A percentile compares a stretch with the other conserved stretches of the same genome.
phyloP scores from a whole-genome alignment of 2,113 vertebrate species.

The Myotis brandtii region DNA sequence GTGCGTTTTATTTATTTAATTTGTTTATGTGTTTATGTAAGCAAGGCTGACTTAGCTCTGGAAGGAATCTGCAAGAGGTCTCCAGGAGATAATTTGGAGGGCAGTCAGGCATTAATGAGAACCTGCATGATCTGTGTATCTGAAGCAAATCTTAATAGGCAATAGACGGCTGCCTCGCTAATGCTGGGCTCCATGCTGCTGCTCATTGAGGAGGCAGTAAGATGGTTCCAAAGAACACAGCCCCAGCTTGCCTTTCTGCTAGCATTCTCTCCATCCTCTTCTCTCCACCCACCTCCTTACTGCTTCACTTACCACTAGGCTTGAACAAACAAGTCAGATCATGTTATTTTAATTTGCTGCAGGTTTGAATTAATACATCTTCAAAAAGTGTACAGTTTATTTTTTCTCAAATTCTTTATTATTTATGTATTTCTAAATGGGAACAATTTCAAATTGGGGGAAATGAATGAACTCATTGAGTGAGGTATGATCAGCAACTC shows the following conservation, averaged over 20 bases:
- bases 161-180: not conserved
- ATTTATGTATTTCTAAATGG: conserved; percentile 38
- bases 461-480: not conserved
- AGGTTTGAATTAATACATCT: not conserved
- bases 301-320: not conserved
- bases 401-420: not conserved
- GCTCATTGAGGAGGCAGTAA: not conserved
- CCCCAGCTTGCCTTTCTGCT: not conserved
- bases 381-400: not conserved
- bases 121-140: too few relatives aligned
- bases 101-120: not conserved
- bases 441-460: not conserved
- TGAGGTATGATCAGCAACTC: not conserved
- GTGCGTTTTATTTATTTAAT: not conserved
- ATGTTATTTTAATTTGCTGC: not conserved
- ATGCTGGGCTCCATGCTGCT: not conserved
- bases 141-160: not conserved
- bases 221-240: not conserved
- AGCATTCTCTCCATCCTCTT: not conserved
- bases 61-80: not conserved
- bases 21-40: not conserved
- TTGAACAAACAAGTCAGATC: not conserved
- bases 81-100: not conserved
- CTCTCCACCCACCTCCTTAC: not conserved
- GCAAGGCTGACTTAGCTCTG: not conserved